Evolutionary conservation across 2,113 vertebrate species (phyloP), one percentile per base, ranked within the genome.

Genomic region (Dromaius novaehollandiae): DNA sequence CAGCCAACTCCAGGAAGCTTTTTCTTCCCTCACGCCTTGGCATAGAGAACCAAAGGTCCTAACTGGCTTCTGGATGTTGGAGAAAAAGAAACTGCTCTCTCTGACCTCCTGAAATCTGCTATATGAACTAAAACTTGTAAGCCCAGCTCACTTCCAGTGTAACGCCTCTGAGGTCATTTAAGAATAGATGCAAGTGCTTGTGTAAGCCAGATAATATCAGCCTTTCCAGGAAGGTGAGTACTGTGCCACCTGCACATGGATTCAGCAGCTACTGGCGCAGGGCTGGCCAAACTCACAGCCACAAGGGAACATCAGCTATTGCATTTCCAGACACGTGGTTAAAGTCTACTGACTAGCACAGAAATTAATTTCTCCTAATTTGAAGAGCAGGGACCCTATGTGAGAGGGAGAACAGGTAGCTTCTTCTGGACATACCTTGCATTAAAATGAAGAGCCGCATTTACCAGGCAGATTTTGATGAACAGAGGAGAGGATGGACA

Each of bases 151-250:
- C 56, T 87, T 87, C 44, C 55, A n/a, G 36, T 10, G 3, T 53
- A 93, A 61, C 25, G 36, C 80, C 44, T 34, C 76, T 66, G 28
- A 73, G 34, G 38, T 40, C 51, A 42, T 4, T 4, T 71, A 53
- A 81, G 82, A 66, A 11, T 48, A 78, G 70, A 56, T 12, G 9
- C 48, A 40, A 7, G 13, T 56, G 25, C 70, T 87, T 68, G 34
- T 19, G 36, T 34, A 51, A 77, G 28, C 4, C 34, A 20, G 20
- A 22, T 51, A 32, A 24, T 22, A 32, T 6, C 12, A 86, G 96
- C 86, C 91, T 94, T 96, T 90, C 64, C 51, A 30, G 34, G 42
- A 38, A 74, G 93, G 88, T 96, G 97, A 88, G 89, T 96, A 88
- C 11, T 11, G 48, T 12, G 17, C 90, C 96, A 92, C 93, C 92